A percentile compares a stretch with the other conserved stretches of the same genome.
Evolutionary conservation across 2,113 vertebrate genomes (phyloP).

Genomic region (Cricetomys ansorgei): DNA sequence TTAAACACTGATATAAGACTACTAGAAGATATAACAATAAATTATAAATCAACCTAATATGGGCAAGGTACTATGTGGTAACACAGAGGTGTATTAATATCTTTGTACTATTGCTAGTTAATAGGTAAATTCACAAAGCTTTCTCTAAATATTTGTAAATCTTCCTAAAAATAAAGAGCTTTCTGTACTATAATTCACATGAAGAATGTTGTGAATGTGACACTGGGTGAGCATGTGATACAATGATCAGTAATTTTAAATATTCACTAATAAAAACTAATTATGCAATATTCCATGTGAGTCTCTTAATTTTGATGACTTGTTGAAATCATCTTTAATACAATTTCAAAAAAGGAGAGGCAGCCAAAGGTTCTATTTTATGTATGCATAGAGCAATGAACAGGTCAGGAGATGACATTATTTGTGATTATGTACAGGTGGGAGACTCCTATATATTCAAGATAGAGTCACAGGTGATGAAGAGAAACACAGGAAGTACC

Average conservation of each 20-base stretch:
- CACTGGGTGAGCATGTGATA: constrained; percentile 48
- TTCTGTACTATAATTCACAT: constrained; percentile 21
- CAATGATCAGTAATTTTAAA: constrained; percentile 61
- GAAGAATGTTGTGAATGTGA: constrained; percentile 26
- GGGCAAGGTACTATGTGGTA: not conserved
- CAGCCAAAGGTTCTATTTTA: not conserved
- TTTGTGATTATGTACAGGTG: not conserved
- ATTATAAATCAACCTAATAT: not conserved
- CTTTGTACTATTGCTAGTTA: constrained; percentile 20
- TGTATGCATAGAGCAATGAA: constrained; percentile 16
- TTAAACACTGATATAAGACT: not conserved
- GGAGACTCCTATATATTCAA: not conserved
- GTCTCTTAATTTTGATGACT: not conserved
- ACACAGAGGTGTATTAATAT: not conserved
- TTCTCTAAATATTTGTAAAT: not conserved
- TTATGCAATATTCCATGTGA: constrained; percentile 18
- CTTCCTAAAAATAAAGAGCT: not conserved
- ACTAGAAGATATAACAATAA: not conserved
- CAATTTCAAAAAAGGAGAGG: constrained; percentile 23
- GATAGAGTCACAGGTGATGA: not conserved
- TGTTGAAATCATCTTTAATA: constrained; percentile 14
- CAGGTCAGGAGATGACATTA: not conserved
- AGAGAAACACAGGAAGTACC: not conserved
- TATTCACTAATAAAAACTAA: constrained; percentile 6
- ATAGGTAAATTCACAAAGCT: not conserved